Conservation (phyloP, 2,888 invertebrate genomes). For the Chloroclysta siterata region DNA sequence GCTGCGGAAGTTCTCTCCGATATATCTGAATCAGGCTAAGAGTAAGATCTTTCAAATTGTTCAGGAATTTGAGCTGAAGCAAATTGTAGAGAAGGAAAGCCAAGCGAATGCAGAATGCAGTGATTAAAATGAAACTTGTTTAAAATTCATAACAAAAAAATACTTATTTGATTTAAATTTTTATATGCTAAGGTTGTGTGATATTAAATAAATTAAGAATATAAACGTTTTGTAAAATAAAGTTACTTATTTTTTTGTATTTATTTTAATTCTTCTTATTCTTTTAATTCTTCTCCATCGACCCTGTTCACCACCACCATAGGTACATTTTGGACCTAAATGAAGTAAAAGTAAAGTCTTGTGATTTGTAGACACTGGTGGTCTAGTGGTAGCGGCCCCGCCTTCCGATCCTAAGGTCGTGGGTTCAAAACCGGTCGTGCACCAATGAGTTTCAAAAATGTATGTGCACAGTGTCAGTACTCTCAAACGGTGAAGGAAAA, state of each 20-base stretch:
- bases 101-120: constrained; percentile 7
- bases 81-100: constrained; percentile 43
- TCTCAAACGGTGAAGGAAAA: too few species aligned
- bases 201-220: constrained; percentile 4
- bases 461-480: too few species aligned
- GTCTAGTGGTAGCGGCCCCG: too few species aligned
- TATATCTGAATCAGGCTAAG: constrained; percentile 75
- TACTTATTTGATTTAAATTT: not conserved
- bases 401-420: too few species aligned
- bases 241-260: constrained; percentile 3
- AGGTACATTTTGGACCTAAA: too few species aligned
- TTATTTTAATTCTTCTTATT: too few species aligned
- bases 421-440: too few species aligned
- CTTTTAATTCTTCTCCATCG: not conserved
- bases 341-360: too few species aligned
- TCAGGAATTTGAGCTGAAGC: constrained; percentile 75
- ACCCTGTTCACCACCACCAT: not conserved
- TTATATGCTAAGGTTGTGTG: not conserved
- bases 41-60: constrained; percentile 79
- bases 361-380: too few species aligned
- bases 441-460: too few species aligned
- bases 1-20: constrained; percentile 68
- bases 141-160: not conserved
- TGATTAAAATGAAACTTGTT: constrained; percentile 7
- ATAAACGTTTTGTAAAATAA: constrained; percentile 19